Evolutionary conservation across 2,797 vertebrate genomes (phyloP), one percentile per base, ranked within the genome.

Genomic region (Anas bernieri): DNA sequence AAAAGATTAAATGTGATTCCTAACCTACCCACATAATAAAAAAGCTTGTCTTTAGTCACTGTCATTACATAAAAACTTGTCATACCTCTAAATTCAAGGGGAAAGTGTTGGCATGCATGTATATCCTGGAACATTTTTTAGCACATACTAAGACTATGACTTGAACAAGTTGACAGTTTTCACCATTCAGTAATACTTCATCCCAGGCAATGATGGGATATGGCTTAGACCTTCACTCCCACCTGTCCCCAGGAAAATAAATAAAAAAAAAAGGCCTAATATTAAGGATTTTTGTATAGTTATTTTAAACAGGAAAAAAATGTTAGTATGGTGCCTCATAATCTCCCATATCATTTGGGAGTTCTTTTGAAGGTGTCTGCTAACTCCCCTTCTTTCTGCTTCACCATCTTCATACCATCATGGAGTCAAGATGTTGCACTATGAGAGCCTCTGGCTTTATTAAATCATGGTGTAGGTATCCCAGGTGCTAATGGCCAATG

Each of bases 221-320:
- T 39, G 6, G 8, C 30, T 63, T 81, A 33, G 22, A 52, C 50
- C 26, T 52, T 52, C 14, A 52, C 50, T 45, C 6, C 11, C 26
- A 3, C 1, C 50, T 16, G 25, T 5, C 4, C 0, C 0, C 5
- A 69, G 33, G 33, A 76, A 84, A 84, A 22, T 23, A 23, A 46
- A 23, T 21, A 46, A 45, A 22, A 2, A 70, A 80, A 80, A 83
- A 0, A 0, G 0, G 3, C 43, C 35, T 33, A 68, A n/a, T 63
- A 46, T 41, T 33, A 48, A 59, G 41, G 1, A 1, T 5, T 85
- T 82, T 83, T 67, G 33, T 56, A 16, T 8, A 39, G 50, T 82
- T 79, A 52, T 15, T 56, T 17, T 15, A 46, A 68, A 50, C 58
- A 26, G 50, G 50, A 28, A 14, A 52, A 52, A 89, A 74, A 80